Evolutionary conservation across 2,888 invertebrate species (phyloP), one percentile per base, ranked within the genome.

Genomic region (Endotricha flammealis): DNA sequence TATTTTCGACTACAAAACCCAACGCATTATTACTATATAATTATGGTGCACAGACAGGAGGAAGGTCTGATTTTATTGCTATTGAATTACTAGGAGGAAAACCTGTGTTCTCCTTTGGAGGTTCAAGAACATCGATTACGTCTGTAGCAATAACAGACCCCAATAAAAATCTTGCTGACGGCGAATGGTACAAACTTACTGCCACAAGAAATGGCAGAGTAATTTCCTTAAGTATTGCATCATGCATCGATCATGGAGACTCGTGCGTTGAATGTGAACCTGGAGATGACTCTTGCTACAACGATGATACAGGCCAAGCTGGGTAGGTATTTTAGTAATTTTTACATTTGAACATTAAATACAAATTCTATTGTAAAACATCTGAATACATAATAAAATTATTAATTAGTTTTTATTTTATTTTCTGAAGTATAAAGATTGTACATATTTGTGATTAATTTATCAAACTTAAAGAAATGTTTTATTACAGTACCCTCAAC

Each of bases 41-140:
- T 64, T 97, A 93, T 64, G 97, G 97, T 0, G 88, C 92, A 1
- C 95, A 95, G 66, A 93, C 92, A 14, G 95, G 95, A 3, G 96
- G 96, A 6, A 88, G 96, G 48, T 96, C 95, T 0, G 96, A 97
- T 75, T 98, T 98, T 64, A 91, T 98, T 22, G 96, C 97, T 0
- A 89, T 98, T 43, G 97, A 98, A 77, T 74, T 98, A 32, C 88
- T 96, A 0, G 90, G 91, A 38, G 96, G 97, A 1, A 91, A 91
- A 53, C 93, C 96, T 0, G 89, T 93, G 10, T 97, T 98, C 72
- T 96, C 97, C 0, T 97, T 95, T 67, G 96, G 96, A 8, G 95
- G 95, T 2, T 92, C 95, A 0, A 88, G 96, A 57, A 96, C 96
- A 13, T 95, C 96, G 1, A 95, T 96, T 22, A 94, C 95, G 0